Evolutionary conservation across 2,113 vertebrate genomes (phyloP).

Genomic region (Uria aalge): DNA sequence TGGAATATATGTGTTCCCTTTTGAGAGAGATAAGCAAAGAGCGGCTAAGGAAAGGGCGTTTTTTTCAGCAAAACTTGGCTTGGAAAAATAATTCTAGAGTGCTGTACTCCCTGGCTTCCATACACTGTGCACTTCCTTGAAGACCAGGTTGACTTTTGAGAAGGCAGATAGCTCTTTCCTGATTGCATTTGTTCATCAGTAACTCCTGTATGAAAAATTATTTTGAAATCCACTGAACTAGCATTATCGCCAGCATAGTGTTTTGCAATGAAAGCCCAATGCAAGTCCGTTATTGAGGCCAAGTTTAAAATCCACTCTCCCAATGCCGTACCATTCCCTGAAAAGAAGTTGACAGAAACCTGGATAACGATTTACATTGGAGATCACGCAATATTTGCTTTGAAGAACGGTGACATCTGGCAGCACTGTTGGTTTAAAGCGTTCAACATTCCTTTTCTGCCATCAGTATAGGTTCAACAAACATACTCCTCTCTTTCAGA

Average conservation of each 20-base stretch:
- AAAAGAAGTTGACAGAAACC: background rate
- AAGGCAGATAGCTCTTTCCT: background rate
- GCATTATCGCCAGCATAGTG: background rate
- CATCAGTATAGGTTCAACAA: background rate
- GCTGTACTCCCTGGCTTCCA: background rate
- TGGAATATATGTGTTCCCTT: background rate
- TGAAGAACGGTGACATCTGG: background rate
- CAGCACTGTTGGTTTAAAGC: background rate
- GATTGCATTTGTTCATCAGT: background rate
- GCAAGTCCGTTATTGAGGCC: background rate
- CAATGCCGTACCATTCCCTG: background rate
- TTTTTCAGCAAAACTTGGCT: background rate
- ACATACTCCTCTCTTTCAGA: background rate
- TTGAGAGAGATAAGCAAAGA: background rate
- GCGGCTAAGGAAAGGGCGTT: background rate
- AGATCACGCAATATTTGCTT: slow-evolving; percentile 33
- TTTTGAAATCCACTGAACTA: background rate
- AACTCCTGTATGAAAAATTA: background rate
- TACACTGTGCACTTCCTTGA: background rate
- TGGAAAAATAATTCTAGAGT: background rate
- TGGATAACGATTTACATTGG: background rate
- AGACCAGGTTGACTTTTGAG: background rate
- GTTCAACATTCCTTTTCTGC: background rate
- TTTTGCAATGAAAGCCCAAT: background rate
- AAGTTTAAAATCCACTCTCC: slow-evolving; percentile 1